Conservation (phyloP, 2,888 invertebrate genomes). For the Thysanoteuthis rhombus region DNA sequence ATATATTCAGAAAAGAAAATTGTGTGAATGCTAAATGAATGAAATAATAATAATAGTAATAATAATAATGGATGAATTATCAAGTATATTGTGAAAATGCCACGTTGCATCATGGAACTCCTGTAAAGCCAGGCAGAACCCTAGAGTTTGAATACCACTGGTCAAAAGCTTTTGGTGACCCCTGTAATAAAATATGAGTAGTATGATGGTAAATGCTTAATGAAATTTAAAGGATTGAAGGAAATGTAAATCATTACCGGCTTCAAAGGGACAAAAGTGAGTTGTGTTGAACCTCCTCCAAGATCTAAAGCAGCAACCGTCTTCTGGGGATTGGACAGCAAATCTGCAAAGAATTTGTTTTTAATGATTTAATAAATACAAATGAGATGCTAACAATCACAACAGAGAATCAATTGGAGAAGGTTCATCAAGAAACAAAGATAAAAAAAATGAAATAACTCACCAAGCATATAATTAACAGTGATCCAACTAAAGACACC, state of each 20-base stretch:
- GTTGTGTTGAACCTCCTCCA: conserved; percentile 88
- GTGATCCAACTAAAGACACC: conserved; percentile 97
- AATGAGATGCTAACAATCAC: not conserved
- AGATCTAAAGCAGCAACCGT: conserved; percentile 90
- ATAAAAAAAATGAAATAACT: conserved; percentile 34
- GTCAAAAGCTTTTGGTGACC: no score
- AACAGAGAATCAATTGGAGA: not conserved
- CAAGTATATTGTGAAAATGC: no score
- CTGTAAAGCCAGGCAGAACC: no score
- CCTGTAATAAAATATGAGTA: no score
- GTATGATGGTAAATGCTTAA: not conserved
- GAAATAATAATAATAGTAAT: no score
- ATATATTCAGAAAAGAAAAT: no score
- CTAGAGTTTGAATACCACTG: no score
- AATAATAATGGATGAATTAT: no score
- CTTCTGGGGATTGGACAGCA: not conserved
- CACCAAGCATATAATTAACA: conserved; percentile 84
- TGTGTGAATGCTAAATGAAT: no score
- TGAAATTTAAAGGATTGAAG: not conserved
- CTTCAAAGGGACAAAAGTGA: conserved; percentile 74
- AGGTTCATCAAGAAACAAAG: conserved; percentile 1
- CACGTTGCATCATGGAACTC: no score
- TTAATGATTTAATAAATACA: no score
- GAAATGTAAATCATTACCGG: conserved; percentile 43
- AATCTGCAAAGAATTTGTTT: not conserved